phyloP scores from a whole-genome alignment of 2,888 invertebrate genomes.

The Artemia sinica region DNA sequence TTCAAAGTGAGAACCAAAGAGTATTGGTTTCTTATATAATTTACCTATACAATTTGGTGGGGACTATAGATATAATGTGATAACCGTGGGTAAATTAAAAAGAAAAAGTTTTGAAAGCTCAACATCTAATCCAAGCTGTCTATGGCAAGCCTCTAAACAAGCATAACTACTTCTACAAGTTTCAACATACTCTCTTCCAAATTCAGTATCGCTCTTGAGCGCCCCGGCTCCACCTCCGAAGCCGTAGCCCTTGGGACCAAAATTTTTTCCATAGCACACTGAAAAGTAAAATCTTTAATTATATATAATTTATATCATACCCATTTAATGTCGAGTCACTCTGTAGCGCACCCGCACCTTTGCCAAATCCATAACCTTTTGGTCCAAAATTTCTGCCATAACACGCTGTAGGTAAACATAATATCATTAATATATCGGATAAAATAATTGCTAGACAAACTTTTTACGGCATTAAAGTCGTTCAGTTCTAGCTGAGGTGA shows the following conservation, averaged over 20 bases:
- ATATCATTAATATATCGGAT: too few species aligned
- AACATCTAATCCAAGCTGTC: too few species aligned
- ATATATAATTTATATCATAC: conserved; percentile 9
- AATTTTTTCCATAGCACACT: conserved; percentile 31
- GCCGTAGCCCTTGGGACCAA: conserved; percentile 31
- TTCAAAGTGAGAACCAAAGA: too few species aligned
- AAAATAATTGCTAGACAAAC: too few species aligned
- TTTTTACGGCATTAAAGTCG: too few species aligned
- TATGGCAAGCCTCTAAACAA: too few species aligned
- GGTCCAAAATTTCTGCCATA: conserved; percentile 96
- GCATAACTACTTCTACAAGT: too few species aligned
- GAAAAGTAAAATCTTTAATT: conserved; percentile 15
- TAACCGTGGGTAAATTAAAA: neutral
- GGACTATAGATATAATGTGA: too few species aligned
- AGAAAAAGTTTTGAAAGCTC: neutral
- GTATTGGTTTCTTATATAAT: too few species aligned
- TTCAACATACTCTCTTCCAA: conserved; percentile 18
- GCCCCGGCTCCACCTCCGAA: conserved; percentile 28
- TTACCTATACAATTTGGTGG: too few species aligned
- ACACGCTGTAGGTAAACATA: conserved; percentile 37
- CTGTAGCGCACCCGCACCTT: conserved; percentile 82
- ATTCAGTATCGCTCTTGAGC: conserved; percentile 22
- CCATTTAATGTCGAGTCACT: conserved; percentile 42
- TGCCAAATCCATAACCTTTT: conserved; percentile 91
- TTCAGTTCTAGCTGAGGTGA: too few species aligned